Conservation (phyloP, 2,113 vertebrate genomes). For the Crypturellus undulatus region DNA sequence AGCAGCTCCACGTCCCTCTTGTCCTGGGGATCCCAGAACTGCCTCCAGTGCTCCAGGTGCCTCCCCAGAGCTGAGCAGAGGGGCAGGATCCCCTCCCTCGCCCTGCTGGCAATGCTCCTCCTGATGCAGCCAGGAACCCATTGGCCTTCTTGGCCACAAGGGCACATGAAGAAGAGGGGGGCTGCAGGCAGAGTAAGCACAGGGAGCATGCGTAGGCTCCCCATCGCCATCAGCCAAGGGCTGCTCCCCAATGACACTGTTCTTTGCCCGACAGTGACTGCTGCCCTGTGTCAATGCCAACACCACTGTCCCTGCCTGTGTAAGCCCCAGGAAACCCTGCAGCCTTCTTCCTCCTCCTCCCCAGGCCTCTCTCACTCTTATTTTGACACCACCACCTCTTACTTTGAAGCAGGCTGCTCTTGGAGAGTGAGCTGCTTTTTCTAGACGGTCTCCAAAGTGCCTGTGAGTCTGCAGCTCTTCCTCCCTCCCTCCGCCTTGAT, state of each 20-base stretch:
- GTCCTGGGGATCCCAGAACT: no score
- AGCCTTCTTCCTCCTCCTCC: slow-evolving; percentile 12
- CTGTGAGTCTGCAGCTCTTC: not conserved
- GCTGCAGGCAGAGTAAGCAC: not conserved
- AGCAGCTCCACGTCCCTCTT: no score
- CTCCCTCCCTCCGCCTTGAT: slow-evolving; percentile 65
- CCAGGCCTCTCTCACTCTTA: not conserved
- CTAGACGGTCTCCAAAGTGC: not conserved
- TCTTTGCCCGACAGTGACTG: not conserved
- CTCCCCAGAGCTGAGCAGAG: no score
- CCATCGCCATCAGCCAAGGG: not conserved
- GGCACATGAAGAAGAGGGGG: not conserved
- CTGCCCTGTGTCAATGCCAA: not conserved
- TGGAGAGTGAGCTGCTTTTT: not conserved
- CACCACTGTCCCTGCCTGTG: not conserved
- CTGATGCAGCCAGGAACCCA: no score
- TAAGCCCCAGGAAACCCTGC: not conserved
- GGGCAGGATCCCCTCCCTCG: no score
- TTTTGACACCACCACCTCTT: slow-evolving; percentile 27
- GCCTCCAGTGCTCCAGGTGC: no score
- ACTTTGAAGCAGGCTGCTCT: slow-evolving; percentile 59
- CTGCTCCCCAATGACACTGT: not conserved
- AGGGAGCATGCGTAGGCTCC: fast-evolving
- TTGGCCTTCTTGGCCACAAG: no score
- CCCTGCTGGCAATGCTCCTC: no score